Evolutionary conservation across 35 echinoderm and acorn worm genomes (phyloP), one percentile per base, ranked within the genome.

Genomic region (Ptychodera flava): DNA sequence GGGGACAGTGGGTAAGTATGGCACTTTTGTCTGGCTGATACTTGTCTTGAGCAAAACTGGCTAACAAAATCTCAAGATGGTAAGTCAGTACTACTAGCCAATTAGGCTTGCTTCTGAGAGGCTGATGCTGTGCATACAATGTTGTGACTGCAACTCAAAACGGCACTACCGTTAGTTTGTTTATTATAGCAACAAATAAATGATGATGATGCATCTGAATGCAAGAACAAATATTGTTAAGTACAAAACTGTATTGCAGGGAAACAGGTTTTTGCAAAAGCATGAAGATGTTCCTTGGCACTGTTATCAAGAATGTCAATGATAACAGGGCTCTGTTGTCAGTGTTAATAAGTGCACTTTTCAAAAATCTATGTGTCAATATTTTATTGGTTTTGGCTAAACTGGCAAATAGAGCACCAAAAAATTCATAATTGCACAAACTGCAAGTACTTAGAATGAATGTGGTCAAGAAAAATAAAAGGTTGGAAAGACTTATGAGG

Each of bases 1-100:
- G 92, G 95, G 38, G 95, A 97, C 76, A 97, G 95, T 86, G 95
- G 95, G 95, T 97, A 85, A 88, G 95, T 86, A 35, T n/a, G n/a
- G n/a, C n/a, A n/a, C n/a, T n/a, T n/a, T n/a, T n/a, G n/a, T n/a
- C n/a, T n/a, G n/a, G n/a, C n/a, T n/a, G n/a, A n/a, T 16, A 86
- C 28, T 32, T 28, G 45, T 22, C 1, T 33, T 38, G 37, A 1
- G 37, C 22, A 0, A 0, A 0, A 29, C 29, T 84, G 29, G 29
- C 15, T 34, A 29, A 1, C 29, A 84, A 31, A 32, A 33, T 36
- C 16, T n/a, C 27, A 29, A 27, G 28, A 82, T 32, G 28, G 33
- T 32, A 22, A 33, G 16, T 27, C 28, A 16, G 0, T 33, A 16
- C 33, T 82, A 1, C 16, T 30, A 33, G 22, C 16, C 28, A 27